Evolutionary conservation across 2,888 invertebrate genomes (phyloP), one percentile per base, ranked within the genome.

Genomic region (Iphiclides podalirius): DNA sequence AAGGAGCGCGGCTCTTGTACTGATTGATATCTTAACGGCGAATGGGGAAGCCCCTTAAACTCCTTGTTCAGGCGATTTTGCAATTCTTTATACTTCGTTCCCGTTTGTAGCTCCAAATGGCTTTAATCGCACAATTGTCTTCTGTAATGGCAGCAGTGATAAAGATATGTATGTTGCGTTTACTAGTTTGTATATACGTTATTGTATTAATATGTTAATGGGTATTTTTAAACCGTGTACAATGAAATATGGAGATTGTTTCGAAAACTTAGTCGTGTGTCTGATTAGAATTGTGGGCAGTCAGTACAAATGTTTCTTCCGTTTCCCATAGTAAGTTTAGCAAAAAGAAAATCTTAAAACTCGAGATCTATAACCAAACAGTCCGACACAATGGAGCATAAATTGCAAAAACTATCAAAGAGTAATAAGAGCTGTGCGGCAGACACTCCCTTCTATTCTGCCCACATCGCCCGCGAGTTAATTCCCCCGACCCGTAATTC

Each of bases 11-110:
- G 61, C 57, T 49, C 57, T 47, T 46, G 55, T 68, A 67, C 63
- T 83, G 82, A 83, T 84, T 79, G 79, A 84, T 84, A 84, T 85
- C 84, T 85, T 79, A 78, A 83, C 78, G 72, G 77, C 61, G 47
- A 11, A 31, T 31, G 11, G 12, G 8, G 58, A 67, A 7, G 1
- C 14, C 15, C 16, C 16, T 15, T 16, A 2, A 1, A 14, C 36
- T 8, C 36, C 14, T 2, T 36, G 36, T 36, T 13, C 8, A 16
- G 2, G 12, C 7, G 34, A 36, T 15, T 36, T 36, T 11, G 36
- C 4, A 14, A 36, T 14, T 16, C 14, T 36, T 6, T 16, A 9
- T 7, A 36, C n/a, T 35, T 4, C 36, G 12, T 14, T 14, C 14
- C 12, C 16, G 14, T 14, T 16, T n/a, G 15, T 11, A 34, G 16